phyloP scores from a whole-genome alignment of 2,113 vertebrate genomes.

The Callorhinus ursinus region DNA sequence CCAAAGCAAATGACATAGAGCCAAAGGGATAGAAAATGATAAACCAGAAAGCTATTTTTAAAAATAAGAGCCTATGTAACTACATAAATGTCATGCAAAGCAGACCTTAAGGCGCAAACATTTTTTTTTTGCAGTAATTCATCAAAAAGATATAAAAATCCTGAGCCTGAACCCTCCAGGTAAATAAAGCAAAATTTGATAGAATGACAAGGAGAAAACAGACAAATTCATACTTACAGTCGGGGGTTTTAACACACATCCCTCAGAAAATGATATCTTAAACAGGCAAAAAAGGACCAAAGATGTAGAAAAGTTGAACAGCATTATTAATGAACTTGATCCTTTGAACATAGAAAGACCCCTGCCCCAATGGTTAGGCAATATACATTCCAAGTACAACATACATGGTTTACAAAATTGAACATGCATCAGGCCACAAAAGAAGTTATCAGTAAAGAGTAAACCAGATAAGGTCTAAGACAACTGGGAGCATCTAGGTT shows the following conservation, averaged over 20 bases:
- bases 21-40: conserved; percentile 16
- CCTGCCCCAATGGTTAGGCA: not conserved
- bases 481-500: not conserved
- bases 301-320: not conserved
- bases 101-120: not conserved
- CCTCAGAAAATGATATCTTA: not conserved
- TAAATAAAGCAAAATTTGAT: conserved; percentile 13
- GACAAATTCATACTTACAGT: not conserved
- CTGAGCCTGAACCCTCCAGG: not conserved
- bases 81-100: not conserved
- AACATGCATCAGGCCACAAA: not conserved
- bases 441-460: not conserved
- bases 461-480: not conserved
- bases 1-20: not conserved
- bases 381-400: not conserved
- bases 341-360: not conserved
- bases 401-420: not conserved
- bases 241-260: not conserved
- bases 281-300: not conserved
- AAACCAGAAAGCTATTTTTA: not conserved
- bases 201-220: not conserved
- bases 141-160: not conserved
- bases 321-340: not conserved
- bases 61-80: not conserved
- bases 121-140: not conserved